phyloP scores from a whole-genome alignment of 2,888 invertebrate species.

The Periphyllus acericola region DNA sequence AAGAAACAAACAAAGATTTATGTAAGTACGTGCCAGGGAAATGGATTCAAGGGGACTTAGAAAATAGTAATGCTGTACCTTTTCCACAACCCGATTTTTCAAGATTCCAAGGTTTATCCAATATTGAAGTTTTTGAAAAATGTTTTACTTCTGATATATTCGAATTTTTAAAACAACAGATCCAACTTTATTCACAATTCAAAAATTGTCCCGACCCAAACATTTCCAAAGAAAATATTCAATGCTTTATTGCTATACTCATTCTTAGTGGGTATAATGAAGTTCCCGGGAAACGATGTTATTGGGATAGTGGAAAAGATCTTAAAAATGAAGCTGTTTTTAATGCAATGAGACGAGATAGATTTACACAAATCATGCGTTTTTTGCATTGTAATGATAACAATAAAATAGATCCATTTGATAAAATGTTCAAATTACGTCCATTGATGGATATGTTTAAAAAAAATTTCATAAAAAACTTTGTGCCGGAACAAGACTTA shows the following conservation, averaged over 20 bases:
- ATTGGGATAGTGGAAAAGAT: slow-evolving; percentile 62
- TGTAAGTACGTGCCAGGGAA: too few relatives aligned
- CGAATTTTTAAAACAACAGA: slow-evolving; percentile 53
- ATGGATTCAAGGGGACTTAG: too few relatives aligned
- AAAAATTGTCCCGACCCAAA: not conserved
- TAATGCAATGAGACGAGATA: slow-evolving; percentile 61
- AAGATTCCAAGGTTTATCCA: not conserved
- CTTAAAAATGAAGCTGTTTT: slow-evolving; percentile 49
- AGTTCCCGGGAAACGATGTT: slow-evolving; percentile 61
- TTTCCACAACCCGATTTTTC: not conserved
- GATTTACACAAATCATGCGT: slow-evolving; percentile 60
- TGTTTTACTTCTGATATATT: not conserved
- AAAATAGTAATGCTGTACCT: too few relatives aligned
- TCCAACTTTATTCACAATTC: slow-evolving; percentile 62
- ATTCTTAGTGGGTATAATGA: too few relatives aligned
- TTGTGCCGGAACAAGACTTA: not conserved
- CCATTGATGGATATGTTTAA: slow-evolving; percentile 63
- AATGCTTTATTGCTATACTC: slow-evolving; percentile 63
- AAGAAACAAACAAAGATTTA: not conserved
- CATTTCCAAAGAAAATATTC: slow-evolving; percentile 39
- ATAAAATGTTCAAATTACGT: slow-evolving; percentile 65
- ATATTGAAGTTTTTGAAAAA: too few relatives aligned
- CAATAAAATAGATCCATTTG: slow-evolving; percentile 62
- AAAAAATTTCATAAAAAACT: slow-evolving; percentile 10
- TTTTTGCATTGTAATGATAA: slow-evolving; percentile 62